Base-by-base conservation (phyloP, 2,888 invertebrate species). In the Nesidiocoris tenuis region DNA sequence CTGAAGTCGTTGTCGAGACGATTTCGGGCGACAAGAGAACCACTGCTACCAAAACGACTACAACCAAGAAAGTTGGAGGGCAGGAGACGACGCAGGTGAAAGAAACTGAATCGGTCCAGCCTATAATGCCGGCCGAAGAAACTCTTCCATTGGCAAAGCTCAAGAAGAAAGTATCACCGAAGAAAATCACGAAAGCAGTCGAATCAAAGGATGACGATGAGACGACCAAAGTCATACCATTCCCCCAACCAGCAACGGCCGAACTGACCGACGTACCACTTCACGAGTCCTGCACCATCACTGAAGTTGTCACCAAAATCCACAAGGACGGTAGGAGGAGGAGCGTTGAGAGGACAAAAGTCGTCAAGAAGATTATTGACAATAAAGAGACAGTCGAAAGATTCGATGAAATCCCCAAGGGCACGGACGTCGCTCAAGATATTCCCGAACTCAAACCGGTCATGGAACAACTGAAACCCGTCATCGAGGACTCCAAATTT, bases 281-380 rank as follows among this genome's bases (percentile, higher is more conserved):
- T 7, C 17, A 17, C 16, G 18, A 19, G 7, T 5, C 81, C 9
- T 83, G 19, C 3, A 25, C 17, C 17, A 18, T 65, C n/a, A 68
- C 56, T 9, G 23, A 68, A 55, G 55, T 55, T 54, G 57, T 68
- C 12, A 71, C 61, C n/a, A 61, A 71, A 61, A 17, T 65, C 12
- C 39, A 17, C 19, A 65, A 39, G 21, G 65, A 65, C 17, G 65
- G 39, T 12, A 17, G 18, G n/a, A 16, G 39, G 65, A 65, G 61
- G 77, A 85, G 85, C 0, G 83, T 84, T 1, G 84, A 86, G 0
- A 87, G 84, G 79, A 82, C 80, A 76, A 82, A 71, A 78, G 80
- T 74, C 81, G 83, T 63, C 79, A 82, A 77, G 61, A 76, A 79
- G 78, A 71, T 80, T 79, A 76, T 81, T 82, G 68, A 80, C 80